A percentile compares a stretch with the other conserved stretches of the same genome.
phyloP scores from a whole-genome alignment of 1,140 invertebrate genomes.

The Halictus rubicundus region DNA sequence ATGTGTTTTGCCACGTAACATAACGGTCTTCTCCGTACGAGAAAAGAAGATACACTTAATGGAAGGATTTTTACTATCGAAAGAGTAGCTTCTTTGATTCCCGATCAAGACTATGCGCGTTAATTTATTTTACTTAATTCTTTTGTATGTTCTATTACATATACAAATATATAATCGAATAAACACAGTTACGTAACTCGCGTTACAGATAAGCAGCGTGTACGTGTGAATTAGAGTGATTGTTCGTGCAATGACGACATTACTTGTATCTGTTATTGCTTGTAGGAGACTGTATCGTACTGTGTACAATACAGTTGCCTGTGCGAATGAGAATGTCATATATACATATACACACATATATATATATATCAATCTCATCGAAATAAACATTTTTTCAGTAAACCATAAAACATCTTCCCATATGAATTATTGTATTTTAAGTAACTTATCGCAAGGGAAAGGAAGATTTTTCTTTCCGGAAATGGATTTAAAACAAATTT shows the following conservation, averaged over 20 bases:
- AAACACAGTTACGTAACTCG: constrained; percentile 61
- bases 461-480: too few species aligned
- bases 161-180: constrained; percentile 67
- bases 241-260: constrained; percentile 24
- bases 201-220: constrained; percentile 52
- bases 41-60: constrained; percentile 10
- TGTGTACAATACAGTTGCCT: constrained; percentile 72
- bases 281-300: constrained; percentile 68
- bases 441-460: too few species aligned
- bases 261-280: constrained; percentile 61
- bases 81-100: constrained; percentile 22
- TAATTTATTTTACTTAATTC: constrained; percentile 78
- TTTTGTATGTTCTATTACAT: constrained; percentile 76
- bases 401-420: constrained; percentile 32
- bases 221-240: constrained; percentile 52
- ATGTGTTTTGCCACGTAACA: constrained; percentile 56
- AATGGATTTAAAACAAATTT: constrained; percentile 62
- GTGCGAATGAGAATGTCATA: constrained; percentile 65
- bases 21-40: constrained; percentile 28
- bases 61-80: background rate
- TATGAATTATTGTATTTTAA: background rate
- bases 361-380: constrained; percentile 61
- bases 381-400: constrained; percentile 79
- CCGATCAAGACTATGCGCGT: constrained; percentile 63
- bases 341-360: constrained; percentile 52